Percentiles rank a stretch among this genome's conserved stretches.
Conservation (phyloP, 2,888 invertebrate species). For the Anarsia innoxiella region DNA sequence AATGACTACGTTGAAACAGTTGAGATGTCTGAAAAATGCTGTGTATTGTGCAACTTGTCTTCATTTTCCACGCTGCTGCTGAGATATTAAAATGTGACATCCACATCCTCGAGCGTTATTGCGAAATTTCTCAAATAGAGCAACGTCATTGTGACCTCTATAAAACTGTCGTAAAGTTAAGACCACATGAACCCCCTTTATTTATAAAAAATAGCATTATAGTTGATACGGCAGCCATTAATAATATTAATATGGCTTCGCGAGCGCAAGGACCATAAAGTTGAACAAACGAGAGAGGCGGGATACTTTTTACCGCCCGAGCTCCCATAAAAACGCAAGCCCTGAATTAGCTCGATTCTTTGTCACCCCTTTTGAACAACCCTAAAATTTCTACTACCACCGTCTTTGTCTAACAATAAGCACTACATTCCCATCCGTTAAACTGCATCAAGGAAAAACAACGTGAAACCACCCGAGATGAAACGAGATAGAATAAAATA, state of each 20-base stretch:
- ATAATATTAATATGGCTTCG: conserved; percentile 69
- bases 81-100: too few species aligned
- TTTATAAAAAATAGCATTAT: conserved; percentile 45
- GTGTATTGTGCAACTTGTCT: conserved; percentile 2
- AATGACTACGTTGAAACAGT: conserved; percentile 22
- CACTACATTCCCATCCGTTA: conserved; percentile 74
- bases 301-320: conserved; percentile 72
- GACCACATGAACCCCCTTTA: conserved; percentile 43
- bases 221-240: conserved; percentile 63
- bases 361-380: conserved; percentile 73
- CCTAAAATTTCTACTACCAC: conserved; percentile 71
- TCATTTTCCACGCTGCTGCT: too few species aligned
- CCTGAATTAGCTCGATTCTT: conserved; percentile 75
- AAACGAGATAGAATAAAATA: conserved; percentile 75
- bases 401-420: conserved; percentile 75
- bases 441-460: conserved; percentile 75
- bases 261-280: conserved; percentile 62
- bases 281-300: conserved; percentile 74
- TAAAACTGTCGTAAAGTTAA: conserved; percentile 40
- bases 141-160: conserved; percentile 3
- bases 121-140: too few species aligned
- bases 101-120: too few species aligned
- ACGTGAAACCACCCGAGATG: conserved; percentile 71
- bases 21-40: conserved; percentile 6
- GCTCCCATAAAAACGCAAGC: conserved; percentile 70